Percentiles rank a stretch among this genome's conserved stretches.
phyloP scores from a whole-genome alignment of 2,113 vertebrate genomes.

The Lathamus discolor region DNA sequence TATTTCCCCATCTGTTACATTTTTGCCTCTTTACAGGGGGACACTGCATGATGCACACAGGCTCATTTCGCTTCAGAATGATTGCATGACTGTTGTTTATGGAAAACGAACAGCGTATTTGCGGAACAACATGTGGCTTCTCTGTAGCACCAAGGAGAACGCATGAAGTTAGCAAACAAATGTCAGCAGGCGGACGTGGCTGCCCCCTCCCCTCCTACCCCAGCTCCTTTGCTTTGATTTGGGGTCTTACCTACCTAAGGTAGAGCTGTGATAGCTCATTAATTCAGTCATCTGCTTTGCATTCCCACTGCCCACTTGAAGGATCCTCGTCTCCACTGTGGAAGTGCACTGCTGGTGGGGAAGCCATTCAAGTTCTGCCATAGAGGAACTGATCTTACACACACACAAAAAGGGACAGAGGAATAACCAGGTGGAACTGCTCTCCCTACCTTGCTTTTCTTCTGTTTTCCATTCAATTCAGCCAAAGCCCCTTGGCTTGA shows the following conservation, averaged over 20 bases:
- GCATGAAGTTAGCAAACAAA: background rate
- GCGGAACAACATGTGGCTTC: background rate
- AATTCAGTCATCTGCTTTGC: background rate
- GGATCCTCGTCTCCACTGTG: background rate
- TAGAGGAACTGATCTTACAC: background rate
- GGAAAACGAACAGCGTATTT: background rate
- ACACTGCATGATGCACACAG: background rate
- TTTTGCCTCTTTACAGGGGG: constrained; percentile 11
- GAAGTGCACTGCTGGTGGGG: background rate
- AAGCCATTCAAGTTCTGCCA: background rate
- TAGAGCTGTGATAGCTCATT: background rate
- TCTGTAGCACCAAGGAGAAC: background rate
- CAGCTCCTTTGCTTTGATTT: background rate
- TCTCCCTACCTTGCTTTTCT: background rate
- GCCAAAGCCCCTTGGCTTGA: background rate
- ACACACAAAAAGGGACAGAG: background rate
- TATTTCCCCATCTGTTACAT: constrained; percentile 50
- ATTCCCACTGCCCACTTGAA: background rate
- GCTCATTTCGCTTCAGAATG: background rate
- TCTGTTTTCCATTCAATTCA: background rate
- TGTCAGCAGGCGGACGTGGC: background rate
- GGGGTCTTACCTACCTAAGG: background rate
- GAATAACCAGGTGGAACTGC: background rate
- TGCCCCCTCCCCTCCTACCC: background rate
- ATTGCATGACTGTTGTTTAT: background rate